A percentile compares a stretch with the other conserved stretches of the same genome.
Evolutionary conservation across 2,797 vertebrate species (phyloP).

Genomic region (Hypotaenidia philippensis): DNA sequence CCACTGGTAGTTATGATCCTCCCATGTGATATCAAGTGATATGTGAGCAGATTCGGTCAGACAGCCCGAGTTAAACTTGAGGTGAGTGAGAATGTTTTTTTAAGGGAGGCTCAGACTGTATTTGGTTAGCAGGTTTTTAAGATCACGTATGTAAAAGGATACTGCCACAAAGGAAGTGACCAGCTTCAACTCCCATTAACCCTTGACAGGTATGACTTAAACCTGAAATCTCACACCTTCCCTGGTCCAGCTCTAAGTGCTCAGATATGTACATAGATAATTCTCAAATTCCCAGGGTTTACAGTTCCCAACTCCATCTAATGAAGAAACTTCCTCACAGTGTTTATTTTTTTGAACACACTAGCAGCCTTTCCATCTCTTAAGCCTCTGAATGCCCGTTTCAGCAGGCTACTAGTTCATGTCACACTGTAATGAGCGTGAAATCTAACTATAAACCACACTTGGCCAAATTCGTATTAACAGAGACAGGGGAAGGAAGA

Average conservation of each 20-base stretch:
- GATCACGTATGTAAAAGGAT: conserved; percentile 63
- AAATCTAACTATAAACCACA: conserved; percentile 68
- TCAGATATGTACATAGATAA: conserved; percentile 48
- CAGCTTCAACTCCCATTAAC: conserved; percentile 62
- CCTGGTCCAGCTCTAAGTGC: conserved; percentile 46
- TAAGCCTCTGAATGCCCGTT: conserved; percentile 28
- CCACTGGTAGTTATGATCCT: background rate
- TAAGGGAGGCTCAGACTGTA: background rate
- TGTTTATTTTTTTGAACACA: conserved; percentile 59
- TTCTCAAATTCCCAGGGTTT: conserved; percentile 56
- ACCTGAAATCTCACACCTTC: conserved; percentile 68
- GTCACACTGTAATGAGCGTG: conserved; percentile 61
- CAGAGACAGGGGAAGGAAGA: background rate
- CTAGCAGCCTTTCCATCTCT: background rate
- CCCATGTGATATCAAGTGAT: background rate
- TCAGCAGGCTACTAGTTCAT: conserved; percentile 43
- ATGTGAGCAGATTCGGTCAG: conserved; percentile 19
- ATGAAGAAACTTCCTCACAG: conserved; percentile 21
- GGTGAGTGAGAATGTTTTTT: conserved; percentile 12
- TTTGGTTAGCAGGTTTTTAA: conserved; percentile 55
- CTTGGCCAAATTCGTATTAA: conserved; percentile 17
- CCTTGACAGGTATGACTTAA: conserved; percentile 66
- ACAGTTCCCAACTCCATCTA: conserved; percentile 31
- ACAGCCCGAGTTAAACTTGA: background rate
- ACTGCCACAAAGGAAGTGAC: conserved; percentile 53